Evolutionary conservation across 1,140 invertebrate genomes (phyloP).

Genomic region (Drosophila lacertosa): DNA sequence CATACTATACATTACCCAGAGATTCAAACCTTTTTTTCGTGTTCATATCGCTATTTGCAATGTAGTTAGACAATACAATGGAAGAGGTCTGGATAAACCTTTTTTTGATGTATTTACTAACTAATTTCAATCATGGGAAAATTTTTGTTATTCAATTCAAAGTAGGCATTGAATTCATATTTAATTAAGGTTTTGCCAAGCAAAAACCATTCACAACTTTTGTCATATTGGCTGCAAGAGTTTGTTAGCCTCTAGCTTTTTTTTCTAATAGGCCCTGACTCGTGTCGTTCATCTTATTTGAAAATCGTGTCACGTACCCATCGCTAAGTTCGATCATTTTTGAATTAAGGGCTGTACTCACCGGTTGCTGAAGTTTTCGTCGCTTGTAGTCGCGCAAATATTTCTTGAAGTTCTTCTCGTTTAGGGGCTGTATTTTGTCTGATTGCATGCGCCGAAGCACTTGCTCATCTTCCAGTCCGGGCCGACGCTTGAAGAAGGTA

Average conservation of each 20-base stretch:
- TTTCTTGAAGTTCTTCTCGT: slow-evolving; percentile 88
- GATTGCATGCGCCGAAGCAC: slow-evolving; percentile 59
- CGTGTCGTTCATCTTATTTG: not conserved
- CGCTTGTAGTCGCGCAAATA: slow-evolving; percentile 88
- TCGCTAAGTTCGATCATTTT: no score
- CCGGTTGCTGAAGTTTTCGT: slow-evolving; percentile 86
- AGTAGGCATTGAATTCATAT: no score
- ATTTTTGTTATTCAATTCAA: no score
- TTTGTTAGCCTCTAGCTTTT: not conserved
- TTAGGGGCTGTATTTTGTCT: slow-evolving; percentile 56
- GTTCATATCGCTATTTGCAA: no score
- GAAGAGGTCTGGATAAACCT: no score
- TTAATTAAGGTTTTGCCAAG: no score
- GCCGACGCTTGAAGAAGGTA: slow-evolving; percentile 69
- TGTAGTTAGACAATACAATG: no score
- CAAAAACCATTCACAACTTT: not conserved
- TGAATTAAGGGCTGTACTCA: slow-evolving; percentile 68
- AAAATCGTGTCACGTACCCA: not conserved
- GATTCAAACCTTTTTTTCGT: no score
- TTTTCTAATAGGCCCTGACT: not conserved
- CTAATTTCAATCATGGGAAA: no score
- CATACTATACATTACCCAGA: no score
- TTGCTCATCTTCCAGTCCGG: slow-evolving; percentile 63
- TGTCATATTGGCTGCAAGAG: not conserved
- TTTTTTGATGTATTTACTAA: no score